Evolutionary conservation across 2,113 vertebrate genomes (phyloP).

Genomic region (Barnardius zonarius): DNA sequence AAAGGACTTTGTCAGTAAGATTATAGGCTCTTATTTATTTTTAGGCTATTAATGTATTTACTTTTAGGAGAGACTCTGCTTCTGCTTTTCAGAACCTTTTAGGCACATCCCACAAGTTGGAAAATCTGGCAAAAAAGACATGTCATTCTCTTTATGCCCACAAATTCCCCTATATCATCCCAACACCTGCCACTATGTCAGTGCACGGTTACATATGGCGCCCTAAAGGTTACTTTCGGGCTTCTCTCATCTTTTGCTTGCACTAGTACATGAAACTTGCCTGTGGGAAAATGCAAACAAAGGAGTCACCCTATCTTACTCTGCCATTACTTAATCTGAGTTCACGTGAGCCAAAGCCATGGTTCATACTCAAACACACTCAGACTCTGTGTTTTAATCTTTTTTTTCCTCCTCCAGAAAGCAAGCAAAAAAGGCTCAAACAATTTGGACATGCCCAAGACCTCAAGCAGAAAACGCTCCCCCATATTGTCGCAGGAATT

Average conservation of each 20-base stretch:
- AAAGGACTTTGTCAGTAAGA: neutral
- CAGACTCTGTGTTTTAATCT: neutral
- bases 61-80: conserved; percentile 1
- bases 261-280: neutral
- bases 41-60: neutral
- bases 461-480: neutral
- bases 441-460: neutral
- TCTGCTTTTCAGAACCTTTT: neutral
- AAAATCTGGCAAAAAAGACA: neutral
- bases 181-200: neutral
- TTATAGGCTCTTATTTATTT: neutral
- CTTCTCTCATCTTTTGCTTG: neutral
- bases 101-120: neutral
- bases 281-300: neutral
- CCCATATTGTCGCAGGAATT: neutral
- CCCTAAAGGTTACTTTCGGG: neutral
- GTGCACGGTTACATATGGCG: too few relatives aligned
- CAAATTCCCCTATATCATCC: neutral
- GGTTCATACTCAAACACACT: neutral
- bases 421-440: neutral
- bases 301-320: neutral
- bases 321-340: neutral
- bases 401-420: neutral
- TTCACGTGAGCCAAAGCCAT: neutral
- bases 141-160: neutral